Base-by-base conservation (phyloP, 2,888 invertebrate species). In the Cacoxenus indagator region DNA sequence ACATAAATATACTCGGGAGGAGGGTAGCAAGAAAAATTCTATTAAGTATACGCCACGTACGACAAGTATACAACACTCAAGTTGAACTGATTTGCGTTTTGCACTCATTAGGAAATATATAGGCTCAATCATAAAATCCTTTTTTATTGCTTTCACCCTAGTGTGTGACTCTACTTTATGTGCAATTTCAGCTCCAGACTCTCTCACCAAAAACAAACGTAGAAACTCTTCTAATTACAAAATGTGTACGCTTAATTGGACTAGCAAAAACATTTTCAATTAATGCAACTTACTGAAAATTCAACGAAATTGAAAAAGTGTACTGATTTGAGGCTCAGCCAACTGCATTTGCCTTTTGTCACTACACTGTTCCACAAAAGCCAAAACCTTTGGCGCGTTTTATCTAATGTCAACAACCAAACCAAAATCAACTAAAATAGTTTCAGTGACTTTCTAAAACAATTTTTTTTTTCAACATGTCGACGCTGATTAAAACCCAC, bases 261-360 rank as follows among this genome's bases (percentile, higher is more conserved):
- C 1, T n/a, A 17, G 31, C 31, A 59, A 59, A 59, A 59, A 31
- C 59, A 11, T 59, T 59, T 59, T 59, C 59, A 59, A 59, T 59
- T 59, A 59, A 59, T 59, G 59, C 59, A 59, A 59, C 29, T 59
- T 59, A 59, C 59, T 37, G 31, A 29, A 59, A 27, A 14, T n/a
- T n/a, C 59, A 59, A 59, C 59, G 19, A 31, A 59, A 17, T 9
- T n/a, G 22, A 29, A 17, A 31, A 59, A 59, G 31, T 59, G 59
- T 31, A 59, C 59, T 59, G 59, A 59, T 59, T 59, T 59, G 37
- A 29, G 5, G 4, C 17, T 14, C 17, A 22, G 31, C 37, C 19
- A 29, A 59, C 59, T 31, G 29, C 29, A 59, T 59, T 59, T 59
- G n/a, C n/a, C n/a, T 8, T 29, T 59, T 59, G n/a, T n/a, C 2